Conservation (phyloP, 2,888 invertebrate species). For the Sepiola atlantica region DNA sequence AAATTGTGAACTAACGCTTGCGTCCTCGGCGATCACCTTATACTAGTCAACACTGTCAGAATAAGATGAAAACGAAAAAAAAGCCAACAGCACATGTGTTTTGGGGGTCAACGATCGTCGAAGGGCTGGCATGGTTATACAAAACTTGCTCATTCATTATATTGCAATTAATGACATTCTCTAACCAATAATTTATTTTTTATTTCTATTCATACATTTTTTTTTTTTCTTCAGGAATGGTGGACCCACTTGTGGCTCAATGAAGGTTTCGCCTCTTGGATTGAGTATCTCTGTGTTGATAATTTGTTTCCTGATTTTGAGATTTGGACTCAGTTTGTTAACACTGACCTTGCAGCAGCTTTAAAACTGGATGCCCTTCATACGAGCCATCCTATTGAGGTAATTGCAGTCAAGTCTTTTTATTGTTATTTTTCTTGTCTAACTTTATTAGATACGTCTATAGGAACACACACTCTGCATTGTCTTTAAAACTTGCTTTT, state of each 20-base stretch:
- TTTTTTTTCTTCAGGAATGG: slow-evolving; percentile 82
- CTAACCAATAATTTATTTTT: no score
- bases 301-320: slow-evolving; percentile 95
- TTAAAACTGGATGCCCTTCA: slow-evolving; percentile 85
- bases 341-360: slow-evolving; percentile 89
- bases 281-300: slow-evolving; percentile 94
- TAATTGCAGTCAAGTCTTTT: slow-evolving; percentile 75
- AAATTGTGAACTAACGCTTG: no score
- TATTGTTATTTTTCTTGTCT: neutral
- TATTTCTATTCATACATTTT: neutral
- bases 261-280: slow-evolving; percentile 96
- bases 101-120: no score
- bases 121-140: no score
- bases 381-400: slow-evolving; percentile 97
- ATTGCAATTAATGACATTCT: no score
- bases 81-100: no score
- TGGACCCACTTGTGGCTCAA: slow-evolving; percentile 97
- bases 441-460: neutral
- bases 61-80: no score
- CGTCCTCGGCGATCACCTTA: no score
- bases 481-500: neutral
- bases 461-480: no score
- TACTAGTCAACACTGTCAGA: no score
- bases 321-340: slow-evolving; percentile 97
- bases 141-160: no score